Evolutionary conservation across 2,888 invertebrate genomes (phyloP).

Genomic region (Drosophila engyochracea): DNA sequence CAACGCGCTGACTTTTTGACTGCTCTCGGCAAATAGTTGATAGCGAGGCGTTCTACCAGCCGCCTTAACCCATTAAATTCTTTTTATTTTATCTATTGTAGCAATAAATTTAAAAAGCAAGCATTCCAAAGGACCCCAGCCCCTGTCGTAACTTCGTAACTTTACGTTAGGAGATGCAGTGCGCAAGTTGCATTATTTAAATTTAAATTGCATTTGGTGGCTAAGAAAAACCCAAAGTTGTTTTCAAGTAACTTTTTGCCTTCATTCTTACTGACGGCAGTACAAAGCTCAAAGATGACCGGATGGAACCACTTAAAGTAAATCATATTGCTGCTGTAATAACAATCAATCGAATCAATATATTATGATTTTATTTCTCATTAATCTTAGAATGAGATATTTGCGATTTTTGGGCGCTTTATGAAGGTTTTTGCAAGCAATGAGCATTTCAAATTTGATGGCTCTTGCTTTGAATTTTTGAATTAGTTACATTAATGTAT

Average conservation of each 20-base stretch:
- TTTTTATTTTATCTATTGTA: conserved; percentile 49
- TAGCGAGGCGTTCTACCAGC: conserved; percentile 61
- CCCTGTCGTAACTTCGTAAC: too few relatives aligned
- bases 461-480: background rate
- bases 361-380: background rate
- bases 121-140: conserved; percentile 8
- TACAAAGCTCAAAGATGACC: background rate
- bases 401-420: background rate
- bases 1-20: conserved; percentile 66
- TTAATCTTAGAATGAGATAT: background rate
- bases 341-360: background rate
- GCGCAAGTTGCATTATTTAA: conserved; percentile 5
- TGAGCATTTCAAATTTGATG: background rate
- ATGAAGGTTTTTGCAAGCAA: background rate
- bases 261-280: background rate
- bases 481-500: background rate
- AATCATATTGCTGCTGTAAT: background rate
- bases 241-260: background rate
- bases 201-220: conserved; percentile 7
- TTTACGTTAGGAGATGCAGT: background rate
- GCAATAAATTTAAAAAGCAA: conserved; percentile 19
- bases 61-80: conserved; percentile 72
- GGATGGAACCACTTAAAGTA: background rate
- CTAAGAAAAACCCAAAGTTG: background rate
- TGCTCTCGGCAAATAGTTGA: conserved; percentile 72